Base-by-base conservation (phyloP, 2,797 vertebrate genomes). In the Molossus alvarezi region DNA sequence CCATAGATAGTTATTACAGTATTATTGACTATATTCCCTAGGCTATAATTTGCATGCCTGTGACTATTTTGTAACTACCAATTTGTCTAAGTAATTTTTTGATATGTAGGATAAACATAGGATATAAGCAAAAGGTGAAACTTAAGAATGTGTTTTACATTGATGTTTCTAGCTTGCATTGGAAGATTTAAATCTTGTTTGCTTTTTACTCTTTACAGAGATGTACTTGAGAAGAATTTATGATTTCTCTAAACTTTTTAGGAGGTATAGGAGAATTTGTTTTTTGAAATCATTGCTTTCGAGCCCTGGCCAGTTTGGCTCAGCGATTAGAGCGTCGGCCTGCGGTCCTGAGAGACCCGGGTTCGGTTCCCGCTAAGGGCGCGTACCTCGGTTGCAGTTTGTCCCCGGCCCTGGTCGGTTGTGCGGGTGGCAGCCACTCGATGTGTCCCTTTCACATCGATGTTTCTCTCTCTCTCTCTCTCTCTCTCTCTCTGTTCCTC, bases 121-220 rank as follows among this genome's bases (percentile, higher is more conserved):
- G 5, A 64, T 79, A 89, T 75, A 45, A 87, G 17, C 41, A 13
- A 65, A 81, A 75, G 48, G 27, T 86, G 27, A 94, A 88, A 72
- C 48, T 79, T 79, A 58, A 82, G 8, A 88, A 23, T 79, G 10
- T 62, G 9, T 90, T 87, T 93, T 82, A 57, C 3, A 58, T 3
- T 86, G 55, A 8, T 65, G 9, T 51, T 80, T 85, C 51, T 92
- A 57, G 69, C 20, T 88, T 60, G 0, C n/a, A 48, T 93, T 89
- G 53, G 62, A 96, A 88, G 45, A 48, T 83, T 80, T 62, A 79
- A 83, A 90, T 90, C 51, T 88, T 37, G 18, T 15, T 93, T 82
- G 4, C 45, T 67, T 79, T 89, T 90, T 80, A 53, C 45, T 91
- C 33, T 82, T 89, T 67, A 51, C 21, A 62, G 17, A 95, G 53